Evolutionary conservation across 2,797 vertebrate species (phyloP).

Genomic region (Phataginus tetradactyla): DNA sequence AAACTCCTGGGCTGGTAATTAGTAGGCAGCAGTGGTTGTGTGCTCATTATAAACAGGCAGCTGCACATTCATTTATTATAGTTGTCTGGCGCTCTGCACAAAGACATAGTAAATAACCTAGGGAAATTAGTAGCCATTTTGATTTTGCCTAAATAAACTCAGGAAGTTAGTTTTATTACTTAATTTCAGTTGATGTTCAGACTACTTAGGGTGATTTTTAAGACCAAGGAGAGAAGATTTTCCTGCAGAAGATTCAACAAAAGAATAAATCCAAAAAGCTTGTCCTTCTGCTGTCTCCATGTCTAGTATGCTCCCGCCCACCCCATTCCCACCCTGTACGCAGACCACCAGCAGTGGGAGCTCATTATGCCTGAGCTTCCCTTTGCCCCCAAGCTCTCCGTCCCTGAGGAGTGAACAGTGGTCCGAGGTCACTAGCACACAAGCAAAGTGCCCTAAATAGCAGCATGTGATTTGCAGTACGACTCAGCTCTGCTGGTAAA

Average conservation of each 20-base stretch:
- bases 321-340: accelerated
- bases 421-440: not conserved
- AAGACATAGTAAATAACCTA: not conserved
- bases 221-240: not conserved
- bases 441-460: not conserved
- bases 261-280: not conserved
- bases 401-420: not conserved
- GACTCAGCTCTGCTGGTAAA: not conserved
- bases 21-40: not conserved
- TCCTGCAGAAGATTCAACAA: not conserved
- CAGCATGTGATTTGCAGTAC: not conserved
- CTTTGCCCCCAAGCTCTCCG: not conserved
- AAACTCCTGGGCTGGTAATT: slow-evolving; percentile 42
- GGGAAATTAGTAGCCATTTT: slow-evolving; percentile 1
- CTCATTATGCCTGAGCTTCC: not conserved
- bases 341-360: not conserved
- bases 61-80: not conserved
- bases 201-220: not conserved
- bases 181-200: not conserved
- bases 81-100: not conserved
- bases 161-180: slow-evolving; percentile 15
- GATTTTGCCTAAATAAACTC: not conserved
- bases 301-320: not conserved
- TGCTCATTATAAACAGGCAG: slow-evolving; percentile 27
- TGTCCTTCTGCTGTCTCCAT: not conserved